phyloP scores from a whole-genome alignment of 2,113 vertebrate species.

The Columba janthina region DNA sequence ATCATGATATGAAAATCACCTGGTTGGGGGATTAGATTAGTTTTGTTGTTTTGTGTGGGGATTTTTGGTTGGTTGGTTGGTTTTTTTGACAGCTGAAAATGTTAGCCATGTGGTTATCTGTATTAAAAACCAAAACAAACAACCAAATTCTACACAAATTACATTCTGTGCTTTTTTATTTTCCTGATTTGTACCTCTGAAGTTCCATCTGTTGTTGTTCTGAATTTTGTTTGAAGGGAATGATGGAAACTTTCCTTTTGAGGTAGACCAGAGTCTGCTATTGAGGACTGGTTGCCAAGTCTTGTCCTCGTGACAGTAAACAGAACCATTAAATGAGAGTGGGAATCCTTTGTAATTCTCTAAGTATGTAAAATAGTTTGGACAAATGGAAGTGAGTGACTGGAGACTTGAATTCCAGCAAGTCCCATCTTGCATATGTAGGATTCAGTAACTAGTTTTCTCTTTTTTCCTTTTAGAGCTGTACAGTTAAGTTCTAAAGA shows the following conservation, averaged over 20 bases:
- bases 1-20: background rate
- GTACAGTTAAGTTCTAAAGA: background rate
- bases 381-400: background rate
- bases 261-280: background rate
- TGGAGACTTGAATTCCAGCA: background rate
- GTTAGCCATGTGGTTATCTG: background rate
- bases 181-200: background rate
- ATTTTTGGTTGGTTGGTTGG: background rate
- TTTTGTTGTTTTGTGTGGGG: too few species aligned
- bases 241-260: background rate
- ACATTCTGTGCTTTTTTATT: background rate
- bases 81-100: background rate
- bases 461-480: background rate
- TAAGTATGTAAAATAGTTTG: background rate
- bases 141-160: too few species aligned
- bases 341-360: background rate
- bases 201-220: background rate
- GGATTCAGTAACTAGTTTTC: background rate
- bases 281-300: background rate
- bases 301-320: background rate
- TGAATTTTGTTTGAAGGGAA: background rate
- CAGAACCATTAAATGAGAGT: background rate
- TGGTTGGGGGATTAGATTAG: background rate
- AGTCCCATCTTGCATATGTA: background rate
- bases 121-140: background rate